A percentile compares a stretch with the other conserved stretches of the same genome.
These are phyloP conservation scores for Piscicola geometra DNA, from an alignment of 2,888 invertebrate genomes.

Conservation along the genomic window DNA sequence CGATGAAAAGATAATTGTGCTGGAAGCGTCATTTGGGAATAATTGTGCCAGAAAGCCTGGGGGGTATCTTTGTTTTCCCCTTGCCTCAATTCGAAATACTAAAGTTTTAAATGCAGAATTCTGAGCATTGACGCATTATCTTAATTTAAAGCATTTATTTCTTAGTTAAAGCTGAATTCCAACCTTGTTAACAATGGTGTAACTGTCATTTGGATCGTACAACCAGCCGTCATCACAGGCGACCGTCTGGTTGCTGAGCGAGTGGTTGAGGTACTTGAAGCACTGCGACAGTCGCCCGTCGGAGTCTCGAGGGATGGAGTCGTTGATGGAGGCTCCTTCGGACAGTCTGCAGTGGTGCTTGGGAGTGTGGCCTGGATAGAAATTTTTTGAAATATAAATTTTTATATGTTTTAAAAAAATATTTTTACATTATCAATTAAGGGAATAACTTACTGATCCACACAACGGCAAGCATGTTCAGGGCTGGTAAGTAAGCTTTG, in stretches of 20 bases:
- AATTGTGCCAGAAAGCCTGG: too few species aligned
- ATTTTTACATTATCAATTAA: not conserved
- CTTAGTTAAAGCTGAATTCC: too few species aligned
- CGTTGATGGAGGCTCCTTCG: not conserved
- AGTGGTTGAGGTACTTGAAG: constrained; percentile 37
- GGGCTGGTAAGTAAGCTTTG: constrained; percentile 40
- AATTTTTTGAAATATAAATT: too few species aligned
- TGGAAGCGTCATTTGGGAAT: too few species aligned
- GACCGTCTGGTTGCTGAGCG: constrained; percentile 35
- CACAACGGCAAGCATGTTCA: constrained; percentile 45
- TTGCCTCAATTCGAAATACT: too few species aligned
- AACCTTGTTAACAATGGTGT: constrained; percentile 43
- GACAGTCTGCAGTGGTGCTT: constrained; percentile 35
- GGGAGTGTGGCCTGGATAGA: constrained; percentile 21
- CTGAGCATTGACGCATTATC: too few species aligned
- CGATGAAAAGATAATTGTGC: too few species aligned
- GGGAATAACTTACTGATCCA: constrained; percentile 40
- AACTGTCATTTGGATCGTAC: constrained; percentile 39
- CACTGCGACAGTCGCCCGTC: constrained; percentile 25
- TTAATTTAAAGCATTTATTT: too few species aligned
- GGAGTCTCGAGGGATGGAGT: constrained; percentile 21
- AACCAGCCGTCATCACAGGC: constrained; percentile 40
- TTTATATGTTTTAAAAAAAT: too few species aligned
- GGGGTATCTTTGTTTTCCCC: too few species aligned
- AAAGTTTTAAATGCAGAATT: too few species aligned